Conservation (phyloP, 2,888 invertebrate genomes). For the Lasioglossum zephyrum region DNA sequence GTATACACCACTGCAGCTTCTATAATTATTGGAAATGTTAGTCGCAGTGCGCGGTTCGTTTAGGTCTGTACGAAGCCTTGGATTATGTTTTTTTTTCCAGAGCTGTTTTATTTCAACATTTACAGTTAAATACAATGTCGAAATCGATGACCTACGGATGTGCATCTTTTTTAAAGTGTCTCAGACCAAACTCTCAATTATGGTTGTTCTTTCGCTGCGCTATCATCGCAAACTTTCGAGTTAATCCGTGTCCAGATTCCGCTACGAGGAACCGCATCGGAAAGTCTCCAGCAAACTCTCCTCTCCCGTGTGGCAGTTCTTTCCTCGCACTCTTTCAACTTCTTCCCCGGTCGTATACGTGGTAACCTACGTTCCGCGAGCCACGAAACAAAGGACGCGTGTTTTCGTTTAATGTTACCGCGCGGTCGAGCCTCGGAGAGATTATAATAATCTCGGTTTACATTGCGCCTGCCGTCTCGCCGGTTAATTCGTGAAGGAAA, state of each 20-base stretch:
- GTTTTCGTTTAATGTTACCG: conserved; percentile 82
- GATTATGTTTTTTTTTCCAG: too few species aligned
- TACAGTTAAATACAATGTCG: not conserved
- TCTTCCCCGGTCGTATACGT: conserved; percentile 17
- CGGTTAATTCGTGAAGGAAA: conserved; percentile 83
- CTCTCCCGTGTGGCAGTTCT: conserved; percentile 4
- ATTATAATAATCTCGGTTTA: conserved; percentile 84
- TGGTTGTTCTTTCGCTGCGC: conserved; percentile 54
- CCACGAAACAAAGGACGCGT: conserved; percentile 79
- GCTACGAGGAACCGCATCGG: conserved; percentile 62
- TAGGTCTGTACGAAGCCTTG: too few species aligned
- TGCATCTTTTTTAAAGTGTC: conserved; percentile 33
- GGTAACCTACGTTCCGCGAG: conserved; percentile 65
- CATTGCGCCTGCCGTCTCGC: conserved; percentile 78
- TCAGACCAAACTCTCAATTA: conserved; percentile 48
- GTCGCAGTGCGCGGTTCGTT: too few species aligned
- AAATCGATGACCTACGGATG: not conserved
- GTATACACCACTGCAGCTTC: too few species aligned
- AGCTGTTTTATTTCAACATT: too few species aligned
- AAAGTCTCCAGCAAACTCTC: conserved; percentile 66
- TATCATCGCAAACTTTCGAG: conserved; percentile 67
- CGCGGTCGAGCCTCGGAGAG: conserved; percentile 82
- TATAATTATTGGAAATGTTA: too few species aligned
- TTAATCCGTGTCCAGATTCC: conserved; percentile 66
- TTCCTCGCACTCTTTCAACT: conserved; percentile 40